These are phyloP conservation scores for Zosterops hypoxanthus DNA, from an alignment of 2,113 vertebrate genomes.

Conservation along the genomic window DNA sequence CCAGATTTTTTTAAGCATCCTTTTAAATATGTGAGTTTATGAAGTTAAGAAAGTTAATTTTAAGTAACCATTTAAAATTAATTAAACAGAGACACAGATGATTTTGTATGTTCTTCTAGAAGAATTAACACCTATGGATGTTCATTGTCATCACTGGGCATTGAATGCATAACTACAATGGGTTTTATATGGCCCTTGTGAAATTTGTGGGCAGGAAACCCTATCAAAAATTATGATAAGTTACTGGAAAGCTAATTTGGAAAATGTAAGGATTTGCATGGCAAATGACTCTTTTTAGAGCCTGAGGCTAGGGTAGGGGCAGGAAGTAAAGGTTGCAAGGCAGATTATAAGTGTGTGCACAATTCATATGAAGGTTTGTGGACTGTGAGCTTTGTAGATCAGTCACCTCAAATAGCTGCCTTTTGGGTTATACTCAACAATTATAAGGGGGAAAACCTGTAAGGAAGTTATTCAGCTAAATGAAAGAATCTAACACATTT, in stretches of 20 bases:
- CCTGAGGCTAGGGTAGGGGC: background rate
- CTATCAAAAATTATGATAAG: background rate
- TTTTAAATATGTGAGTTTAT: background rate
- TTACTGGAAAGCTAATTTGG: background rate
- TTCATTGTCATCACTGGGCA: background rate
- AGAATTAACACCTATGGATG: background rate
- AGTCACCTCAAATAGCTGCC: slow-evolving; percentile 11
- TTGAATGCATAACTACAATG: background rate
- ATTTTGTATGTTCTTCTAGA: background rate
- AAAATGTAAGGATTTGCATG: slow-evolving; percentile 12
- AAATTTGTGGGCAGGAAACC: slow-evolving; percentile 4
- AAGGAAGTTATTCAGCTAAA: slow-evolving; percentile 18
- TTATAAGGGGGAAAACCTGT: background rate
- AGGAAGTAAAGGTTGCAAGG: background rate
- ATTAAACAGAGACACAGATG: background rate
- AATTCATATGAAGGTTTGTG: slow-evolving; percentile 34
- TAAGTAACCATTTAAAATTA: background rate
- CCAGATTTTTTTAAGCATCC: background rate
- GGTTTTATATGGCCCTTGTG: background rate
- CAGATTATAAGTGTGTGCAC: background rate
- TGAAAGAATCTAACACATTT: slow-evolving; percentile 4
- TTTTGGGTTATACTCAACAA: slow-evolving; percentile 17
- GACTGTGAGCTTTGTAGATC: slow-evolving; percentile 6
- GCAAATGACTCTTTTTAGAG: background rate
- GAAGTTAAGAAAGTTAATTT: background rate